These are phyloP conservation scores for Tapirus terrestris DNA, from an alignment of 2,113 vertebrate genomes.

Conservation along the genomic window DNA sequence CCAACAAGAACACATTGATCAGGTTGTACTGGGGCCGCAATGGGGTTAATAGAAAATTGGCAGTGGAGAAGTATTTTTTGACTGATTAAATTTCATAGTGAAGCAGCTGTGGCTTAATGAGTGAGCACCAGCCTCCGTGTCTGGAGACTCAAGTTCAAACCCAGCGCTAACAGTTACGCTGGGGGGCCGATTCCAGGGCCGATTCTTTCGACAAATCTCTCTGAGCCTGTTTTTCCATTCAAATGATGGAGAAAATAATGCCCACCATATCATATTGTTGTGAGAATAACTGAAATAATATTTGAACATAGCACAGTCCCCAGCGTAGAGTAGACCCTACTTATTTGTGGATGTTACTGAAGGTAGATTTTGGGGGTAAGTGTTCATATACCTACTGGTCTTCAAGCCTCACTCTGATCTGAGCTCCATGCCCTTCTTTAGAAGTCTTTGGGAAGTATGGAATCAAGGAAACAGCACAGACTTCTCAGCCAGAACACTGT, in stretches of 20 bases:
- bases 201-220: too few species aligned
- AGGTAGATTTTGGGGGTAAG: background rate
- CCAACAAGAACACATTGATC: background rate
- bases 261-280: background rate
- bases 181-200: too few species aligned
- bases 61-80: slow-evolving; percentile 4
- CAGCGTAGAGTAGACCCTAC: background rate
- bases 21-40: background rate
- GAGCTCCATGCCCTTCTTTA: background rate
- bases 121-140: background rate
- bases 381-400: background rate
- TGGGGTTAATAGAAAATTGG: background rate
- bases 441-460: background rate
- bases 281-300: slow-evolving; percentile 20
- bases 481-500: background rate
- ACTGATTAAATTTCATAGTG: slow-evolving; percentile 24
- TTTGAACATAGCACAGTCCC: background rate
- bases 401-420: background rate
- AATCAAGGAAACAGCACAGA: background rate
- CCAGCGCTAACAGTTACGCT: background rate
- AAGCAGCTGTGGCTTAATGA: slow-evolving; percentile 39
- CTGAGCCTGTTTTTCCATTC: background rate
- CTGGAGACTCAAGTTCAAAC: slow-evolving; percentile 38
- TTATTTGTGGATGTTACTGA: background rate
- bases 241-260: background rate